phyloP scores from a whole-genome alignment of 2,888 invertebrate species.

The Synergus itoensis region DNA sequence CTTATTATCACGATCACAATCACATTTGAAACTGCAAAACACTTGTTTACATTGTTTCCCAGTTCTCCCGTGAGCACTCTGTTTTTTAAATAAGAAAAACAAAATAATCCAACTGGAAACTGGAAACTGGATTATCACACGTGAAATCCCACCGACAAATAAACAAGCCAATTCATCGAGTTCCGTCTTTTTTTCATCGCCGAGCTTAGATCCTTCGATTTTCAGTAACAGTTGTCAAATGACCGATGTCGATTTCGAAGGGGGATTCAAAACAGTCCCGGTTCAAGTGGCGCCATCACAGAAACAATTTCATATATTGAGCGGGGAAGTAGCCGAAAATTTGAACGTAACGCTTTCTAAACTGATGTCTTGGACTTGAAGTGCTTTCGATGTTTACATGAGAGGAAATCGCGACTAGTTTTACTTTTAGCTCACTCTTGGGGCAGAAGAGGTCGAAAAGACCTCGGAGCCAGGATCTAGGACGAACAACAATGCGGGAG shows the following conservation, averaged over 20 bases:
- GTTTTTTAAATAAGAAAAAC: not conserved
- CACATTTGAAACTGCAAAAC: not conserved
- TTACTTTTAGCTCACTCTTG: not conserved
- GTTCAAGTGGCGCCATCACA: slow-evolving; percentile 28
- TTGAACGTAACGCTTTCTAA: slow-evolving; percentile 19
- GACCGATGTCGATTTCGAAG: slow-evolving; percentile 9
- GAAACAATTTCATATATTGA: not conserved
- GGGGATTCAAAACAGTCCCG: slow-evolving; percentile 17
- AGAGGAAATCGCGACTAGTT: not conserved
- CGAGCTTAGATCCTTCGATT: slow-evolving; percentile 16
- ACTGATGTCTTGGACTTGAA: not conserved
- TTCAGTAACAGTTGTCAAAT: slow-evolving; percentile 5
- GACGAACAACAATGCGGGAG: slow-evolving; percentile 58
- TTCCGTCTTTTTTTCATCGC: not conserved
- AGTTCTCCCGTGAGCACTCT: no score
- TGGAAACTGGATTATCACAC: not conserved
- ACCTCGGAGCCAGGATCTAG: slow-evolving; percentile 49
- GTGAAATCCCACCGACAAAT: not conserved
- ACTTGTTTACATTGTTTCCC: not conserved
- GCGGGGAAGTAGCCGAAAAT: slow-evolving; percentile 9
- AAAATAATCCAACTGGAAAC: not conserved
- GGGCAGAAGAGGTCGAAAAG: not conserved
- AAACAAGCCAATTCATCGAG: not conserved
- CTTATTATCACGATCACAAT: not conserved
- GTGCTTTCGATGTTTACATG: not conserved